Base-by-base conservation (phyloP, 1,140 invertebrate genomes). In the Halotydeus destructor region DNA sequence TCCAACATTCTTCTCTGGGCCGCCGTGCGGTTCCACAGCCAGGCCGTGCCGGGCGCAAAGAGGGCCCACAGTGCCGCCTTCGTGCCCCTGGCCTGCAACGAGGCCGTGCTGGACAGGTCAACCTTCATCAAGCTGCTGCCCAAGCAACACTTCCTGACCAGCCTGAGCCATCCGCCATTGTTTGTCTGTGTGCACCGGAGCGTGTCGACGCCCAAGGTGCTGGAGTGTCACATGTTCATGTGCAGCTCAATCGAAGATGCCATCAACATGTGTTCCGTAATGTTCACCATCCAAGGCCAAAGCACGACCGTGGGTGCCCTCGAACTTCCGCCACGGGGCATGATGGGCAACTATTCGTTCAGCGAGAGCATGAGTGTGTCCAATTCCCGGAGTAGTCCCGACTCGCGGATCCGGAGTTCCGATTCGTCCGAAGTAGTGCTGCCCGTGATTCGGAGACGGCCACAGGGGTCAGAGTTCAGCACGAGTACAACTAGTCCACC, bases 201-300 rank as follows among this genome's bases (percentile, higher is more conserved):
- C 23, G 69, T 76, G 6, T 43, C 47, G 6, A 19, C 38, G 6
- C 72, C 76, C 2, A 75, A 75, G 52, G 66, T 78, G 44, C 60
- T 85, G 35, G 79, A 86, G 60, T 88, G 82, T 57, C 83, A 89
- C 61, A 82, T 76, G 12, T 89, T 86, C 60, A 76, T 80, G 43
- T 88, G 82, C 61, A 50, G 74, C 35, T 57, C 60, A 25, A 52
- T 79, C 11, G 80, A 86, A 60, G 81, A 86, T 56, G 81, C 83
- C 19, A 76, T 88, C 23, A 78, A 81, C 0, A 79, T 85, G 31
- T 43, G 41, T 22, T 24, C 37, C 22, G 3, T 21, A 3, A 26
- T 43, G 23, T 18, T 9, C n/a, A 33, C 33, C 19, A 21, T 25
- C 9, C 18, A 26, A 43, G 19, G 30, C 24, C n/a, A 26, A 16